phyloP scores from a whole-genome alignment of 2,888 invertebrate species.

The Aspidiotus rigidus region DNA sequence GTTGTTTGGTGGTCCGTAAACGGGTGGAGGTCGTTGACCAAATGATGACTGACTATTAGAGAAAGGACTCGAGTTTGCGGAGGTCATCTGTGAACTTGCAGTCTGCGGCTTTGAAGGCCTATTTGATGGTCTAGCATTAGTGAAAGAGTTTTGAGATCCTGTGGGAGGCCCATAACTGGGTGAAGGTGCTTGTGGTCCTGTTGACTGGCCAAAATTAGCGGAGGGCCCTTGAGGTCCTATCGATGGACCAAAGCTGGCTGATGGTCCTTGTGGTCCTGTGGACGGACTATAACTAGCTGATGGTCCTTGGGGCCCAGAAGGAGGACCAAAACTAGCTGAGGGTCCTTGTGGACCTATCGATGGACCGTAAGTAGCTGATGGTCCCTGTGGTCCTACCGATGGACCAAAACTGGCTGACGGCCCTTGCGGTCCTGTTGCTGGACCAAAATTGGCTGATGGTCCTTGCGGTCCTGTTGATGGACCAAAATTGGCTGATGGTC shows the following conservation, averaged over 20 bases:
- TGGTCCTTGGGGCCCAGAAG: constrained; percentile 41
- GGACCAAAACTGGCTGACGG: constrained; percentile 37
- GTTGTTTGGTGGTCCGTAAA: constrained; percentile 17
- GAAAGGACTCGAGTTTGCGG: constrained; percentile 41
- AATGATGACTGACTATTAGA: constrained; percentile 39
- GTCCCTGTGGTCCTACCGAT: constrained; percentile 38
- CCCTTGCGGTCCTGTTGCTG: constrained; percentile 38
- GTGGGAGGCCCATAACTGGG: constrained; percentile 37
- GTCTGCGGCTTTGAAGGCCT: constrained; percentile 37
- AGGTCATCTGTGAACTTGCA: constrained; percentile 40
- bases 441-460: constrained; percentile 38
- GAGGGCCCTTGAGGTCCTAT: constrained; percentile 39
- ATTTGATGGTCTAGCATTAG: constrained; percentile 37
- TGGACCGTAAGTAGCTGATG: constrained; percentile 37
- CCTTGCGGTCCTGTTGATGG: constrained; percentile 39
- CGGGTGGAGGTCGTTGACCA: constrained; percentile 38
- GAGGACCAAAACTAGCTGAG: constrained; percentile 28
- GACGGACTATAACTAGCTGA: constrained; percentile 38
- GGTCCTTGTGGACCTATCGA: constrained; percentile 38
- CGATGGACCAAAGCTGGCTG: constrained; percentile 37
- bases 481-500: constrained; percentile 38
- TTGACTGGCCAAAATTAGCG: constrained; percentile 37
- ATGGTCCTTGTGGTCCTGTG: constrained; percentile 38
- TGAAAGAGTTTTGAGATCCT: constrained; percentile 38
- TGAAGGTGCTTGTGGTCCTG: constrained; percentile 38